Evolutionary conservation across 2,113 vertebrate genomes (phyloP).

Genomic region (Centrocercus urophasianus): DNA sequence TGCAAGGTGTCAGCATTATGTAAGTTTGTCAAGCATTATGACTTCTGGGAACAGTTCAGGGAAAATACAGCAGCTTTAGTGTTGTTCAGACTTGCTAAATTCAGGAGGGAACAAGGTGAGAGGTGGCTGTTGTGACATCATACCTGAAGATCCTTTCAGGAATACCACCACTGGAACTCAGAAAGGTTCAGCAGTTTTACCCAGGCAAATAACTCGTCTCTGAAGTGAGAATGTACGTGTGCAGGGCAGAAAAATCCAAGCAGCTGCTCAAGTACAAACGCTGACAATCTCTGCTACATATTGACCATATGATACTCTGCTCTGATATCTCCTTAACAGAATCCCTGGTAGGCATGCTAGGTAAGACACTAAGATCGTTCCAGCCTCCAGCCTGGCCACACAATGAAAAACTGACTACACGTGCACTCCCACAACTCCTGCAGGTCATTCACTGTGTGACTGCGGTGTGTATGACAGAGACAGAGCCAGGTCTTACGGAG

Average conservation of each 20-base stretch:
- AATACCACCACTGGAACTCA: neutral
- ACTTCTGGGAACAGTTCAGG: neutral
- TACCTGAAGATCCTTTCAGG: neutral
- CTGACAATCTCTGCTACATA: neutral
- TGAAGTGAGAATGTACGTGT: neutral
- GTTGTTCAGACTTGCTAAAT: neutral
- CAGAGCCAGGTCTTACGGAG: neutral
- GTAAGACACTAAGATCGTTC: neutral
- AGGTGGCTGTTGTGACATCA: neutral
- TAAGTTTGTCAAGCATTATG: neutral
- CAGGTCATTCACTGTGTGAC: neutral
- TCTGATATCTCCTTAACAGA: neutral
- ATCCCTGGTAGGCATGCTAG: neutral
- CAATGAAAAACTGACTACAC: neutral
- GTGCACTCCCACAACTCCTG: neutral
- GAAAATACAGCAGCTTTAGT: neutral
- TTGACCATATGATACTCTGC: rapidly evolving
- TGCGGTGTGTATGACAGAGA: neutral
- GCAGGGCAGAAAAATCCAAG: neutral
- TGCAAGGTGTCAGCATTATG: neutral
- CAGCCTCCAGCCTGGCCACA: rapidly evolving
- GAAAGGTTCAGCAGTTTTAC: neutral
- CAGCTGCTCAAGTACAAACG: neutral
- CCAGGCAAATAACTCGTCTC: neutral
- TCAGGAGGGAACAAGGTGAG: neutral